Evolutionary conservation across 1,140 invertebrate genomes (phyloP), one percentile per base, ranked within the genome.

Genomic region (Bombus cullumanus): DNA sequence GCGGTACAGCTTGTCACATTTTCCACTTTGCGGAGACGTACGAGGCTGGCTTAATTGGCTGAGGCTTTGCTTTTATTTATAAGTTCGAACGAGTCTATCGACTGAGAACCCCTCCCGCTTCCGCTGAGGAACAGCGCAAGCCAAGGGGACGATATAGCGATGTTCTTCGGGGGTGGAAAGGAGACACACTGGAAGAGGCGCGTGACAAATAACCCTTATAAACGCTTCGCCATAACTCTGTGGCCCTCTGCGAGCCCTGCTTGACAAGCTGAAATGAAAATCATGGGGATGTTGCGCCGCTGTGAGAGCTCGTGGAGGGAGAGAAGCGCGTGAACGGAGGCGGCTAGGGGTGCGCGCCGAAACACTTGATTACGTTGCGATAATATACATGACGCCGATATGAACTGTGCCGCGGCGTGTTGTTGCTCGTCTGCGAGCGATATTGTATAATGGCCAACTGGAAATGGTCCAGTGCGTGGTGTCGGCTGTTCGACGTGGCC

Each of bases 141-240:
- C 53, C 69, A 81, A 83, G 76, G 78, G 43, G 47, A 73, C n/a
- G 66, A 86, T 83, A 83, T 59, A 10, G 71, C 28, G 71, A 43
- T 9, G 41, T n/a, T 72, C 47, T 34, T 57, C 22, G 64, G 66
- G 71, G 43, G 57, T 79, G 64, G 69, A 59, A 80, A 43, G 71
- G 34, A 86, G 73, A 75, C 87, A 8, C 5, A 13, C 28, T n/a
- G 39, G 39, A 34, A 57, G 74, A 59, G 53, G 39, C 57, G 37
- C 57, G 92, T 94, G 94, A 95, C 94, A 95, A 95, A 95, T 95
- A 95, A 95, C 93, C 93, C 93, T 95, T 95, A 95, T 94, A 94
- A 95, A 94, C 92, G 93, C 74, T 89, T 87, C 89, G 81, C 90
- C 91, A 91, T 94, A 94, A 95, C 84, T 90, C 85, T 79, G 81